Evolutionary conservation across 1,140 invertebrate species (phyloP).

Genomic region (Ectropis grisescens): DNA sequence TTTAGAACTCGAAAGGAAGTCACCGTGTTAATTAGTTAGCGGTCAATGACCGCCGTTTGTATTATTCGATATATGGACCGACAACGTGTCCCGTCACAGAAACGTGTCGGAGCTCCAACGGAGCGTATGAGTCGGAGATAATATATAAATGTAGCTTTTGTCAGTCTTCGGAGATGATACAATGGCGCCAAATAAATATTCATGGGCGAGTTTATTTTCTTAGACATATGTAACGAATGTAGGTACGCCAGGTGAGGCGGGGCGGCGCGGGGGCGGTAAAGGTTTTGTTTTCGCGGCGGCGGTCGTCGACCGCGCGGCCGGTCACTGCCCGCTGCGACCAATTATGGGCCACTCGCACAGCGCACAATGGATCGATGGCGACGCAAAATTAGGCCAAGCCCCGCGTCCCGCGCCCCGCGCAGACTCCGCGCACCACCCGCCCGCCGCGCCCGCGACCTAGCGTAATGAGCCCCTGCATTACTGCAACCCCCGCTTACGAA

Average conservation of each 20-base stretch:
- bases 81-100: too few relatives aligned
- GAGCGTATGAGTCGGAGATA: too few relatives aligned
- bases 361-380: slow-evolving; percentile 69
- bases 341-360: slow-evolving; percentile 68
- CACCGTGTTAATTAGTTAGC: slow-evolving; percentile 44
- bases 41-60: slow-evolving; percentile 24
- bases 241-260: slow-evolving; percentile 8
- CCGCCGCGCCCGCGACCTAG: slow-evolving; percentile 2
- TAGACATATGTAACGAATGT: too few relatives aligned
- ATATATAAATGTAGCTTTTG: too few relatives aligned
- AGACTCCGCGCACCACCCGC: slow-evolving; percentile 20
- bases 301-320: slow-evolving; percentile 55
- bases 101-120: too few relatives aligned
- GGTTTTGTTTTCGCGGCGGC: slow-evolving; percentile 60
- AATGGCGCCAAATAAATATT: too few relatives aligned
- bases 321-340: slow-evolving; percentile 64
- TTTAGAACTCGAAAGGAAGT: slow-evolving; percentile 37
- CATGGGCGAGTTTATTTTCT: too few relatives aligned
- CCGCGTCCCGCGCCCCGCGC: slow-evolving; percentile 16
- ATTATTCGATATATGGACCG: slow-evolving; percentile 1
- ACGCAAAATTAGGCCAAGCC: slow-evolving; percentile 61
- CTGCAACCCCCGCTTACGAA: too few relatives aligned
- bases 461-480: too few relatives aligned
- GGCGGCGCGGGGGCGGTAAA: slow-evolving; percentile 29
- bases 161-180: too few relatives aligned